Evolutionary conservation across 2,797 vertebrate genomes (phyloP).

Genomic region (Oreortyx pictus): DNA sequence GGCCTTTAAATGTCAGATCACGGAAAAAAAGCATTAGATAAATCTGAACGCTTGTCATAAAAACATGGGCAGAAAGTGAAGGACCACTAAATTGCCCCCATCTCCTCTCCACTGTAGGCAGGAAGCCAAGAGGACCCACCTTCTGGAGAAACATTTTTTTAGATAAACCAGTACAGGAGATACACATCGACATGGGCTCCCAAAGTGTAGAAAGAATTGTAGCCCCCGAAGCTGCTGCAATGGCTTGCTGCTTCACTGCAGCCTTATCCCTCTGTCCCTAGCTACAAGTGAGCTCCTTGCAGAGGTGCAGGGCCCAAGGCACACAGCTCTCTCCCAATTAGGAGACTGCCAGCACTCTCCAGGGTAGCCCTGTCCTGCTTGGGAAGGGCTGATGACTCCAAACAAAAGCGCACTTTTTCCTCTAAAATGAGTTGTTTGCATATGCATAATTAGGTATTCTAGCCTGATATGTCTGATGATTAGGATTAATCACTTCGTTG

Average conservation of each 20-base stretch:
- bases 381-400: background rate
- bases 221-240: background rate
- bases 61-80: background rate
- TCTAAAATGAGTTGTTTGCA: background rate
- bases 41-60: background rate
- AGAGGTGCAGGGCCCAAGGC: background rate
- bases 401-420: background rate
- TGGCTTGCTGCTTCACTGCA: background rate
- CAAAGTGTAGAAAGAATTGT: background rate
- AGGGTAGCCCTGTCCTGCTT: background rate
- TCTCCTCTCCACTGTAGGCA: background rate
- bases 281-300: background rate
- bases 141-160: background rate
- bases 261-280: background rate
- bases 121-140: fast-evolving
- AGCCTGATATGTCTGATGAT: background rate
- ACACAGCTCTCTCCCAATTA: background rate
- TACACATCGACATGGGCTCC: background rate
- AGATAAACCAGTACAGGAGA: background rate
- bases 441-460: background rate
- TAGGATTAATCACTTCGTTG: conserved; percentile 1
- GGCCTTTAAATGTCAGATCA: conserved; percentile 31
- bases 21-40: background rate
- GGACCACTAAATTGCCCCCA: background rate
- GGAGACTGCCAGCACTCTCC: fast-evolving